Percentiles rank a stretch among this genome's conserved stretches.
Conservation (phyloP, 2,113 vertebrate genomes). For the Lampris megalopsis region DNA sequence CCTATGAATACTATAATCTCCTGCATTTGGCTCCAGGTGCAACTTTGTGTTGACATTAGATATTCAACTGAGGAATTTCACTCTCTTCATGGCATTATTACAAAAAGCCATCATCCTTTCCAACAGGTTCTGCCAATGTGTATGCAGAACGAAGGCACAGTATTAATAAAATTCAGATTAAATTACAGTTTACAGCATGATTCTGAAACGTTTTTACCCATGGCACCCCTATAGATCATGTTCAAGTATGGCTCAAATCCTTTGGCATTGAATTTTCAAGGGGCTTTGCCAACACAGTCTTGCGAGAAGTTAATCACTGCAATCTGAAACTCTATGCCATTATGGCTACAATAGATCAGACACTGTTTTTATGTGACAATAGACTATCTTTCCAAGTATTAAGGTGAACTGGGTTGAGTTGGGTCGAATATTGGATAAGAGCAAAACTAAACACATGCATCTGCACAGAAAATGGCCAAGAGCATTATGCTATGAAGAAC, state of each 20-base stretch:
- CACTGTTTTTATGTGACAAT: background rate
- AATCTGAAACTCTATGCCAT: too few species aligned
- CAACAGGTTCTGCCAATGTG: background rate
- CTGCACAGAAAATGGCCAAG: background rate
- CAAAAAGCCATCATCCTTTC: background rate
- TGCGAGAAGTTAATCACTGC: too few species aligned
- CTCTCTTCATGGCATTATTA: conserved; percentile 1
- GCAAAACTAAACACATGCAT: too few species aligned
- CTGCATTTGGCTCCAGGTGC: background rate
- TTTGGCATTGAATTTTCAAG: background rate
- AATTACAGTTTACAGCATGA: conserved; percentile 8
- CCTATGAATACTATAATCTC: background rate
- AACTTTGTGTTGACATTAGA: background rate
- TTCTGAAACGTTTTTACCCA: background rate
- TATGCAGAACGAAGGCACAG: too few species aligned
- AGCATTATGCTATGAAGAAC: background rate
- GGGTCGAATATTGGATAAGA: too few species aligned
- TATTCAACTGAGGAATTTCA: conserved; percentile 17
- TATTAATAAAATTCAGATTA: background rate
- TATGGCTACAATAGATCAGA: background rate
- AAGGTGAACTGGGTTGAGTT: too few species aligned
- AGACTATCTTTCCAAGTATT: too few species aligned
- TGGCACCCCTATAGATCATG: background rate
- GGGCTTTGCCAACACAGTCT: background rate
- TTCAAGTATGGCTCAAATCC: conserved; percentile 12